A percentile compares a stretch with the other conserved stretches of the same genome.
Evolutionary conservation across 2,888 invertebrate species (phyloP).

Genomic region (Augiades crinisus): DNA sequence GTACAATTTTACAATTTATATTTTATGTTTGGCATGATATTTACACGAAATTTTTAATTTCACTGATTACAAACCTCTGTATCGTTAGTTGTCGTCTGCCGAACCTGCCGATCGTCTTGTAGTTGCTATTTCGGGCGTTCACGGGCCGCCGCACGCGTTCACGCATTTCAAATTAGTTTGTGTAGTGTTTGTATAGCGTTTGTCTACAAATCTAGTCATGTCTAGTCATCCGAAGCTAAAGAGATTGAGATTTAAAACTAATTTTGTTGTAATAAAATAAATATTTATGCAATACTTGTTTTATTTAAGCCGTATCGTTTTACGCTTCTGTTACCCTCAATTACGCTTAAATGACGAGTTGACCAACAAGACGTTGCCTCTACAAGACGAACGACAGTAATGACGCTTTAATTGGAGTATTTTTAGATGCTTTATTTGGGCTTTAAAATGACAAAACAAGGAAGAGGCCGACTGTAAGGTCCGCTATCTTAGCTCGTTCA

Average conservation of each 20-base stretch:
- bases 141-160: constrained; percentile 35
- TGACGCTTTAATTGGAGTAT: constrained; percentile 56
- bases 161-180: constrained; percentile 39
- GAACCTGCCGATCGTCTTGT: constrained; percentile 73
- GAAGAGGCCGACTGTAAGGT: constrained; percentile 34
- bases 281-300: constrained; percentile 60
- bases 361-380: too few species aligned
- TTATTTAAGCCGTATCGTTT: constrained; percentile 55
- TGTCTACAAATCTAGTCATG: constrained; percentile 61
- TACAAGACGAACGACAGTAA: constrained; percentile 71
- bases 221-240: constrained; percentile 53
- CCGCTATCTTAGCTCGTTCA: constrained; percentile 32
- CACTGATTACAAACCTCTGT: constrained; percentile 67
- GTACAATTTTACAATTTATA: constrained; percentile 74
- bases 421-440: constrained; percentile 65
- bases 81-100: constrained; percentile 62
- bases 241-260: constrained; percentile 38
- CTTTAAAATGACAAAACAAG: constrained; percentile 40
- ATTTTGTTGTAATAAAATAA: constrained; percentile 62
- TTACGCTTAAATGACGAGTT: constrained; percentile 23
- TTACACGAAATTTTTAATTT: constrained; percentile 73
- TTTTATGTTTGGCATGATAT: constrained; percentile 80
- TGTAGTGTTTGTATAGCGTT: constrained; percentile 48
- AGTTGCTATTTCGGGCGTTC: constrained; percentile 68
- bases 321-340: constrained; percentile 35